These are phyloP conservation scores for Caenorhabditis sp. DNA, from an alignment of 2,888 invertebrate genomes.

Conservation along the genomic window DNA sequence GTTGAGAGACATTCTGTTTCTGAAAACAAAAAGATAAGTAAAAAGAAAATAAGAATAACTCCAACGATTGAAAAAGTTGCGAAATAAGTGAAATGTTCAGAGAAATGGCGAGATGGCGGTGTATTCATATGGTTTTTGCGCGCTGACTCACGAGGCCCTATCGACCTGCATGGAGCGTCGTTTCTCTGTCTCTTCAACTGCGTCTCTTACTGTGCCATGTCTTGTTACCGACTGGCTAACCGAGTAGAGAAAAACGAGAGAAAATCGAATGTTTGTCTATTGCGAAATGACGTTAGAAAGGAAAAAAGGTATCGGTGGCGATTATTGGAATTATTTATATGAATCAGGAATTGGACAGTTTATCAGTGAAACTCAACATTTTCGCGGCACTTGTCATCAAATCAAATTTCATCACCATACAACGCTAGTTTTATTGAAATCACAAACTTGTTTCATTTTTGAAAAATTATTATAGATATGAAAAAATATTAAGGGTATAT, in stretches of 20 bases:
- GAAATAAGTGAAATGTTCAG: conserved; percentile 34
- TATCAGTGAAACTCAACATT: not conserved
- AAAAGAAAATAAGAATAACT: no score
- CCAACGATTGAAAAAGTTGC: conserved; percentile 27
- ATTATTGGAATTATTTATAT: conserved; percentile 33
- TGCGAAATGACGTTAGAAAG: conserved; percentile 12
- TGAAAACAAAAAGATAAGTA: conserved; percentile 10
- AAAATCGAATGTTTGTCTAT: conserved; percentile 46
- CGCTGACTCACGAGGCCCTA: conserved; percentile 46
- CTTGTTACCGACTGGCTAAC: not conserved
- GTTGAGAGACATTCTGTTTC: conserved; percentile 91
- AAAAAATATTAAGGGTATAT: conserved; percentile 2
- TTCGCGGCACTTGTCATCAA: conserved; percentile 3
- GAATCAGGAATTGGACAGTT: conserved; percentile 6
- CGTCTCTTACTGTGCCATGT: not conserved
- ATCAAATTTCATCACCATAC: not conserved
- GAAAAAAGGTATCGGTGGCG: conserved; percentile 24
- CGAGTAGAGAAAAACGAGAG: conserved; percentile 12
- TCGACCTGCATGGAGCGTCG: conserved; percentile 52
- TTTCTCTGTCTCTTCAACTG: conserved; percentile 25
- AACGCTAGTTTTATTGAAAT: not conserved
- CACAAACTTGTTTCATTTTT: not conserved
- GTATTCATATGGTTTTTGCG: conserved; percentile 47
- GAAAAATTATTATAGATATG: not conserved
- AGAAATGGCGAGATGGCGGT: conserved; percentile 39